Base-by-base conservation (phyloP, 2,888 invertebrate species). In the Leucophenga montana region DNA sequence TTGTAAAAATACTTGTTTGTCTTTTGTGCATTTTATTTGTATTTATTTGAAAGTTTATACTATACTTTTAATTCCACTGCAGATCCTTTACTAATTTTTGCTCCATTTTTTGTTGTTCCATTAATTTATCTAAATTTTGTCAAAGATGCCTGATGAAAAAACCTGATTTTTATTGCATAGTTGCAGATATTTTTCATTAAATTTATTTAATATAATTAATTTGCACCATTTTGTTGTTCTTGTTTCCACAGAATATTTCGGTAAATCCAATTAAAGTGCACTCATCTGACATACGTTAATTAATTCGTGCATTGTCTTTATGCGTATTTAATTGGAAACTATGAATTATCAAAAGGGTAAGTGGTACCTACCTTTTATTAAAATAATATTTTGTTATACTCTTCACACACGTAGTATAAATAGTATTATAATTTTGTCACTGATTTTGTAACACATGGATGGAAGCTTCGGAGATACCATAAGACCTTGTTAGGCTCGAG, bases 291-390 rank as follows among this genome's bases (percentile, higher is more conserved):
- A 33, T 46, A 67, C 33, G 56, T 20, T 66, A 44, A 65, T 61
- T 5, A 18, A 14, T 64, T 18, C 4, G n/a, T 62, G n/a, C 6
- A 44, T 39, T 31, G 50, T 31, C 18, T 75, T 31, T 73, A 78
- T 84, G 79, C 72, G 74, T 69, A 71, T 67, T 64, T 75, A 74
- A 77, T 73, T 70, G 73, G 71, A 67, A 82, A 86, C 81, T 83
- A 87, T 87, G 87, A 87, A 85, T 85, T 88, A 87, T 83, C 85
- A 87, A 79, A 87, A 87, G 85, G 88, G 87, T 88, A 78, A 86
- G 87, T 86, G 33, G 4, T 33, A 33, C 3, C 33, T 33, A 33
- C n/a, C n/a, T 59, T 59, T 5, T 33, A 33, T 33, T 5, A 33
- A 33, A 27, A 14, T 8, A 31, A 33, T 16, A 16, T 31, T 62